Evolutionary conservation across 1,140 invertebrate species (phyloP).

Genomic region (Tetramorium parvispinum): DNA sequence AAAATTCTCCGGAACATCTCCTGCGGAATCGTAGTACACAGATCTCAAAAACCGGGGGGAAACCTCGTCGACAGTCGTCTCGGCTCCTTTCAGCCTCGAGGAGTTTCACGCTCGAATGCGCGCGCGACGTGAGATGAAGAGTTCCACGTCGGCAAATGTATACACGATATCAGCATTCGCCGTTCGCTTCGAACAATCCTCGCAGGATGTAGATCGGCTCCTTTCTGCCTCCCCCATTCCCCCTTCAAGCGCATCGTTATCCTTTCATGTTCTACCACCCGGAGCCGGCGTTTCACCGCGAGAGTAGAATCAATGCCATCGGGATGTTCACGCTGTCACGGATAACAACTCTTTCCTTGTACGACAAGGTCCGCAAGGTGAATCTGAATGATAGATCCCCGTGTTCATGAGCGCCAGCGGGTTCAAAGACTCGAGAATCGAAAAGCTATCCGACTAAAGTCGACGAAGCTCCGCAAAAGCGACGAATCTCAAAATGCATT

Average conservation of each 20-base stretch:
- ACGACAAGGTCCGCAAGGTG: constrained; percentile 20
- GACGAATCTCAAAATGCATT: not conserved
- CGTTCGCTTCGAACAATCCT: constrained; percentile 31
- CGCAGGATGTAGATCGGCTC: constrained; percentile 34
- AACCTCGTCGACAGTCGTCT: not conserved
- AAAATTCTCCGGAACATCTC: not conserved
- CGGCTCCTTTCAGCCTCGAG: constrained; percentile 18
- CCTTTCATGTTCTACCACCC: constrained; percentile 16
- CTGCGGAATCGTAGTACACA: not conserved
- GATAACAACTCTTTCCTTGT: constrained; percentile 42
- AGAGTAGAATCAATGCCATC: constrained; percentile 38
- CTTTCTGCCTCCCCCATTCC: too few relatives aligned
- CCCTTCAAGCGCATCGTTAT: constrained; percentile 8
- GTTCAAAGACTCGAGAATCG: constrained; percentile 14
- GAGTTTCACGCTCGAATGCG: constrained; percentile 28
- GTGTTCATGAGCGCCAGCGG: not conserved
- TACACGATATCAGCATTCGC: constrained; percentile 23
- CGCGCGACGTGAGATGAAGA: constrained; percentile 32
- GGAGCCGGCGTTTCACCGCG: not conserved
- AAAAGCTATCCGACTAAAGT: not conserved
- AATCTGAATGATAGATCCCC: constrained; percentile 47
- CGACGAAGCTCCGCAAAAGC: not conserved
- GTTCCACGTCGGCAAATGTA: constrained; percentile 5
- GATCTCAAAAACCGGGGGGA: not conserved
- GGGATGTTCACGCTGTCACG: constrained; percentile 23